phyloP scores from a whole-genome alignment of 2,797 vertebrate species.

The Anguilla pacifica region DNA sequence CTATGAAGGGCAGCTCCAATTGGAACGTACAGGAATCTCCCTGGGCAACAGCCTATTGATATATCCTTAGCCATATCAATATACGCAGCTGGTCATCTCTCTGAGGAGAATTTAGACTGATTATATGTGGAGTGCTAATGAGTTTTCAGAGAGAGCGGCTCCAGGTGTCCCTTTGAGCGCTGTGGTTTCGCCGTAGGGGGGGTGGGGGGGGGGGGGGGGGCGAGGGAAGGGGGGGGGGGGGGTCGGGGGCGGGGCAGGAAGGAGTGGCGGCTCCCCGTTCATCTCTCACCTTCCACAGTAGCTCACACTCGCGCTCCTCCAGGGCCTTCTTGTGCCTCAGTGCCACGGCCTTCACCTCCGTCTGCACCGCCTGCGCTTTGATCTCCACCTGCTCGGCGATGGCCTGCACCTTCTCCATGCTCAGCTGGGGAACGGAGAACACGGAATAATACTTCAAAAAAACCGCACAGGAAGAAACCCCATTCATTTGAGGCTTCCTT shows the following conservation, averaged over 20 bases:
- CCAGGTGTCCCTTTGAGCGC: neutral
- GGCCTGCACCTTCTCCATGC: slow-evolving; percentile 95
- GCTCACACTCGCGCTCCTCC: slow-evolving; percentile 95
- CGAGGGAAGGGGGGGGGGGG: neutral
- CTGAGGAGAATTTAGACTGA: neutral
- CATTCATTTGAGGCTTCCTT: neutral
- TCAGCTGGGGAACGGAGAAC: slow-evolving; percentile 73
- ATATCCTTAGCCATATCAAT: neutral
- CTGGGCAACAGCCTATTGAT: neutral
- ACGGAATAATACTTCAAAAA: neutral
- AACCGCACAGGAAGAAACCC: neutral
- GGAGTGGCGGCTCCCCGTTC: neutral
- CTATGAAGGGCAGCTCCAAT: neutral
- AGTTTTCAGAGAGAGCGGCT: neutral
- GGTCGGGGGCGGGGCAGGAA: neutral
- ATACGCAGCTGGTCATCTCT: neutral
- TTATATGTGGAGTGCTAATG: neutral
- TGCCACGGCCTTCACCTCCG: slow-evolving; percentile 94
- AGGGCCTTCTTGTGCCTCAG: slow-evolving; percentile 92
- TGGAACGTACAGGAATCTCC: neutral
- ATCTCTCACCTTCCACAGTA: slow-evolving; percentile 92
- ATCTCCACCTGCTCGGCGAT: slow-evolving; percentile 97
- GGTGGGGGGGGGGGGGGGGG: neutral
- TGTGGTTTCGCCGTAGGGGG: neutral
- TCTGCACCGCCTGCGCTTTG: slow-evolving; percentile 95